phyloP scores from a whole-genome alignment of 1,140 invertebrate genomes.

The Bombus pascuorum region DNA sequence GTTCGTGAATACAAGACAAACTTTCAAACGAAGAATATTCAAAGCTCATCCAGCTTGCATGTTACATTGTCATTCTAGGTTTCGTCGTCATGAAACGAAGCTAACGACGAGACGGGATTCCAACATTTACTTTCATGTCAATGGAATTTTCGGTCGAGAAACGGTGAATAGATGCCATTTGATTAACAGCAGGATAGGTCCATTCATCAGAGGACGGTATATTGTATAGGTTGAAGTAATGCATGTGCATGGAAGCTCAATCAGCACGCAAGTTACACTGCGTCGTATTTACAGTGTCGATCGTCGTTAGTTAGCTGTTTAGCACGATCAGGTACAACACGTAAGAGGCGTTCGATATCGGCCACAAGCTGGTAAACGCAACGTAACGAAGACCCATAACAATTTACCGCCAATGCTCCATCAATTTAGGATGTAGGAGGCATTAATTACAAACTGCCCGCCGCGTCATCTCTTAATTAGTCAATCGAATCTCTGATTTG shows the following conservation, averaged over 20 bases:
- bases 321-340: constrained; percentile 29
- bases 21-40: neutral
- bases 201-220: constrained; percentile 8
- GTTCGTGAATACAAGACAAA: neutral
- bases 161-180: neutral
- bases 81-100: too few species aligned
- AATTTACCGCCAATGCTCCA: constrained; percentile 22
- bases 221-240: constrained; percentile 38
- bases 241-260: constrained; percentile 26
- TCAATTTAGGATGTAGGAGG: constrained; percentile 1
- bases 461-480: neutral
- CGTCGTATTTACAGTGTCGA: constrained; percentile 39
- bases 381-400: constrained; percentile 47
- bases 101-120: too few species aligned
- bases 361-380: constrained; percentile 15
- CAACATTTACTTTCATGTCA: neutral
- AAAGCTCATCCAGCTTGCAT: neutral
- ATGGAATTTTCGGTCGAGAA: constrained; percentile 17
- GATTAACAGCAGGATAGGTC: neutral
- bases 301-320: constrained; percentile 39
- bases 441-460: neutral
- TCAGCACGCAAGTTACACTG: constrained; percentile 43
- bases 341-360: constrained; percentile 43
- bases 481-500: neutral
- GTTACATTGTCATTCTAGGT: too few species aligned